phyloP scores from a whole-genome alignment of 2,797 vertebrate species.

The Phoeniculus purpureus region DNA sequence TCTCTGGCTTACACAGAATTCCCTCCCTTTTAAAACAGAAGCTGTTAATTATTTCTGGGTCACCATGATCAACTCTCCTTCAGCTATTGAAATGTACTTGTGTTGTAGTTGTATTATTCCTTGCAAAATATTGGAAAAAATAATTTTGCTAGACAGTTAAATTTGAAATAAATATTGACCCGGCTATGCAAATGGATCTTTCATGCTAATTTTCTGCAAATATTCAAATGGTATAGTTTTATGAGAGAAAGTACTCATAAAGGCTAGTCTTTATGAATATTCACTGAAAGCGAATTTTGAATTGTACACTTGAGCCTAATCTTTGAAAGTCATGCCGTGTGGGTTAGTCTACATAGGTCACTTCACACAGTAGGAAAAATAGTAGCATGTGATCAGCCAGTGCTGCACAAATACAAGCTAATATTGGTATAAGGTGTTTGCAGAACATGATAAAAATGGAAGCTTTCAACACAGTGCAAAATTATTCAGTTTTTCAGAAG shows the following conservation, averaged over 20 bases:
- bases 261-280: slow-evolving; percentile 26
- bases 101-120: slow-evolving; percentile 67
- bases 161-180: slow-evolving; percentile 64
- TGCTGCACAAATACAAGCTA: background rate
- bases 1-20: slow-evolving; percentile 62
- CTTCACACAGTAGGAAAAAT: background rate
- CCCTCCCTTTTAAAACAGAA: slow-evolving; percentile 64
- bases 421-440: background rate
- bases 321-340: background rate
- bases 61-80: slow-evolving; percentile 60
- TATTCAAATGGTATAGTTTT: slow-evolving; percentile 46
- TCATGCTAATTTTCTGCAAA: slow-evolving; percentile 55
- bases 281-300: slow-evolving; percentile 37
- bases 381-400: background rate
- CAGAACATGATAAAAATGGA: background rate
- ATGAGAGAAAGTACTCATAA: slow-evolving; percentile 3
- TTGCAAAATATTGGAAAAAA: slow-evolving; percentile 52
- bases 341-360: background rate
- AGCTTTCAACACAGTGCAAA: background rate
- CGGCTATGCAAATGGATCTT: slow-evolving; percentile 25
- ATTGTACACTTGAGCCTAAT: slow-evolving; percentile 31
- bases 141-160: slow-evolving; percentile 41
- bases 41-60: slow-evolving; percentile 73
- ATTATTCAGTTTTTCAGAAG: background rate
- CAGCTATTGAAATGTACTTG: slow-evolving; percentile 67